These are phyloP conservation scores for Protophormia terraenovae DNA, from an alignment of 2,888 invertebrate genomes.

Conservation along the genomic window DNA sequence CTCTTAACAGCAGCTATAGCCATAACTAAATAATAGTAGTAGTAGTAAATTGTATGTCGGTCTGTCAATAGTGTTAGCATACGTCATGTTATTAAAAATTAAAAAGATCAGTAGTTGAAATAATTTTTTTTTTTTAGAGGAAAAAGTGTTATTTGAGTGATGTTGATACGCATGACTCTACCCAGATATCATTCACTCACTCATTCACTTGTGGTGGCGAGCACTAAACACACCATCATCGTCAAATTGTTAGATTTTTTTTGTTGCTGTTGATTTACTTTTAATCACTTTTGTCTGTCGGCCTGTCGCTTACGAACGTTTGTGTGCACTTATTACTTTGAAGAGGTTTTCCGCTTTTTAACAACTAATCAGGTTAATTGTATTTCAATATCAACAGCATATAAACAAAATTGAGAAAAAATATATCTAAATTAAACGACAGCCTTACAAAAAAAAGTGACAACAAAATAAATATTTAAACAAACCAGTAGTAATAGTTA, in stretches of 20 bases:
- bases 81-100: conserved; percentile 54
- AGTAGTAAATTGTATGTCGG: conserved; percentile 35
- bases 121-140: conserved; percentile 39
- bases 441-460: conserved; percentile 1
- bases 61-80: conserved; percentile 59
- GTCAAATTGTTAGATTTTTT: conserved; percentile 17
- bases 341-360: conserved; percentile 66
- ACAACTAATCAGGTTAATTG: conserved; percentile 70
- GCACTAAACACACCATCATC: conserved; percentile 36
- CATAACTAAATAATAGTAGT: conserved; percentile 16
- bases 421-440: neutral
- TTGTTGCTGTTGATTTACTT: conserved; percentile 5
- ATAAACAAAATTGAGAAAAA: conserved; percentile 33
- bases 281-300: conserved; percentile 36
- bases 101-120: neutral
- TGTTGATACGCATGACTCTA: conserved; percentile 54
- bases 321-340: conserved; percentile 51
- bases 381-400: conserved; percentile 67
- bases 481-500: conserved; percentile 2
- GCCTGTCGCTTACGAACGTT: conserved; percentile 18
- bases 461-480: conserved; percentile 35
- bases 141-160: conserved; percentile 65
- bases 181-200: conserved; percentile 22
- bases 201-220: conserved; percentile 9
- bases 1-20: conserved; percentile 11